These are phyloP conservation scores for Carterocephalus palaemon DNA, from an alignment of 2,888 invertebrate genomes.

Conservation along the genomic window DNA sequence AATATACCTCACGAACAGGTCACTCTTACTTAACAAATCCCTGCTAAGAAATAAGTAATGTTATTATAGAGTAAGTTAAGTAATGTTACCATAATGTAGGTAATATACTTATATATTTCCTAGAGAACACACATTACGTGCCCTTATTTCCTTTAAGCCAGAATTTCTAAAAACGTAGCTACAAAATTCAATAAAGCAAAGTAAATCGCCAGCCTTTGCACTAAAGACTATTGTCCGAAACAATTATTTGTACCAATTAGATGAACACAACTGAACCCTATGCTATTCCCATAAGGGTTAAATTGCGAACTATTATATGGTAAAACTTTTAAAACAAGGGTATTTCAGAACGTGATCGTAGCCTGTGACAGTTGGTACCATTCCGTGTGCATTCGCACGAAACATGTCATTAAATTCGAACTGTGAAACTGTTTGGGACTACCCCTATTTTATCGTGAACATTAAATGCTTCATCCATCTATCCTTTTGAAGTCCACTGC, in stretches of 20 bases:
- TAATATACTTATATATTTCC: too few species aligned
- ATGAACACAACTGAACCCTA: slow-evolving; percentile 1
- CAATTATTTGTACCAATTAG: slow-evolving; percentile 1
- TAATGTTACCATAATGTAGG: too few species aligned
- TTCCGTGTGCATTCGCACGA: slow-evolving; percentile 42
- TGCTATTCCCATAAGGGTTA: background rate
- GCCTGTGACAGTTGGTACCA: slow-evolving; percentile 44
- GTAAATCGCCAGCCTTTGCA: background rate
- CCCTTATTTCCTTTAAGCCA: too few species aligned
- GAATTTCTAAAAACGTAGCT: too few species aligned
- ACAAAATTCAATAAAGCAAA: slow-evolving; percentile 3
- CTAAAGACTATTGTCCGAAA: slow-evolving; percentile 1
- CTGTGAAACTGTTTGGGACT: slow-evolving; percentile 37
- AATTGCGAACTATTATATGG: background rate
- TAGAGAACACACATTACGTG: too few species aligned
- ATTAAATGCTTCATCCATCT: too few species aligned
- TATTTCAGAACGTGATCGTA: slow-evolving; percentile 41
- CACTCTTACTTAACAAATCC: too few species aligned
- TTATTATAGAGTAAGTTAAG: too few species aligned
- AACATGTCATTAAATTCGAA: slow-evolving; percentile 42
- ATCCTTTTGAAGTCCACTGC: too few species aligned
- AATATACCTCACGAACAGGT: too few species aligned
- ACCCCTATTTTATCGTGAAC: slow-evolving; percentile 35
- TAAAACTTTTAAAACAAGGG: slow-evolving; percentile 38
- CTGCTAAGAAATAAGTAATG: too few species aligned